Conservation (phyloP, 2,113 vertebrate genomes). For the Corythornis vintsioides region DNA sequence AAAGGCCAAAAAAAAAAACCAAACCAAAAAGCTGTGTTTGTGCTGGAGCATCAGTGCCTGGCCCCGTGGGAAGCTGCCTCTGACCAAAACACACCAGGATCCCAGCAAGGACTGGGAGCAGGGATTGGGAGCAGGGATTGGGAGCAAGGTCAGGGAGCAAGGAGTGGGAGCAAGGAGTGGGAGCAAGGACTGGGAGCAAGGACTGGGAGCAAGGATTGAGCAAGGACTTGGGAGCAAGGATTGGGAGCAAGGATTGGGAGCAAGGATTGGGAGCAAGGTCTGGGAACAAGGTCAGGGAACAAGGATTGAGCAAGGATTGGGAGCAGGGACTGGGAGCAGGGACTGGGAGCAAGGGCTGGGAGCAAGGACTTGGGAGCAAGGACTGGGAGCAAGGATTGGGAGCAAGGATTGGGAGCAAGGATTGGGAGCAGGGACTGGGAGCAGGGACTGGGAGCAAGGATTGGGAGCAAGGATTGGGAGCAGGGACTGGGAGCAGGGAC, state of each 20-base stretch:
- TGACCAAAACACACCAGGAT: neutral
- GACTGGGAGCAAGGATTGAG: no score
- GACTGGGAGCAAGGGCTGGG: no score
- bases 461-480: neutral
- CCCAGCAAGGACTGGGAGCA: no score
- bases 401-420: neutral
- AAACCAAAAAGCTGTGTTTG: neutral
- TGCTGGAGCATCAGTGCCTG: neutral
- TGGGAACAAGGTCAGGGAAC: no score
- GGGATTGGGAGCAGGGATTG: neutral
- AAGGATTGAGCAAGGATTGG: no score
- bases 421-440: fast-evolving
- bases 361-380: no score
- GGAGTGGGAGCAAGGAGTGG: fast-evolving
- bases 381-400: fast-evolving
- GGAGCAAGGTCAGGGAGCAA: no score
- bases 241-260: no score
- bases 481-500: neutral
- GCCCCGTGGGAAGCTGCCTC: neutral
- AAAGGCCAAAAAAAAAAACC: neutral
- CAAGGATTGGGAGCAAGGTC: neutral
- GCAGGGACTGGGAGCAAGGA: neutral
- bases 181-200: neutral
- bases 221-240: neutral
- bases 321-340: no score